Evolutionary conservation across 2,888 invertebrate genomes (phyloP), one percentile per base, ranked within the genome.

Genomic region (Hirtodrosophila confusa): DNA sequence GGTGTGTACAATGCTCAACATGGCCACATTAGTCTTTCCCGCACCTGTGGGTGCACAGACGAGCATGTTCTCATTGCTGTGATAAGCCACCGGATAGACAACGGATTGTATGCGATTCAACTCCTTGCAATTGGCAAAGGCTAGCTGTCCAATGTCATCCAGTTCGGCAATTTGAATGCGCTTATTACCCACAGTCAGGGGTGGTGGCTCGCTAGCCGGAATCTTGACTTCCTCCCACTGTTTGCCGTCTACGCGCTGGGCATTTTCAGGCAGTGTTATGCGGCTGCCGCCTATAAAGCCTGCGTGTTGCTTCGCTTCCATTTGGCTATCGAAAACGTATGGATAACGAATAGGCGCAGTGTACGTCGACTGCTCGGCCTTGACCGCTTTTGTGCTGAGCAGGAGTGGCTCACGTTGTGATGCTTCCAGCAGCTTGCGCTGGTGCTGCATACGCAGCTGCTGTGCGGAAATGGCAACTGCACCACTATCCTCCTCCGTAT

Each of bases 41-140:
- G 99, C 99, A 4, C 99, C 99, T 0, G 99, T 99, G 0, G 99
- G 99, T 0, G 99, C 99, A 91, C 99, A 99, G 58, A 99, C 97
- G 51, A 99, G 92, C 84, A 99, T 93, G 92, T 99, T 99, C 90
- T 99, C 98, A 90, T 99, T 98, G 2, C 97, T 97, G 84, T 96
- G 95, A 92, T 99, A 99, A 0, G 99, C 99, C 0, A 97, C 95
- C 65, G 97, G 95, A 91, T 96, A 99, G 0, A 99, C 99, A 44
- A 99, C 95, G 0, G 97, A 97, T 91, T 99, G 99, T 78, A 99
- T 99, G 55, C 96, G 93, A 92, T 99, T 99, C 35, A 99, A 93
- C 51, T 94, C 93, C 89, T 96, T 95, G 53, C 97, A 95, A 78
- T 96, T 97, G 82, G 94, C 94, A 91, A 99, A 99, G 0, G 97